Evolutionary conservation across 2,113 vertebrate genomes (phyloP).

Genomic region (Plecotus auritus): DNA sequence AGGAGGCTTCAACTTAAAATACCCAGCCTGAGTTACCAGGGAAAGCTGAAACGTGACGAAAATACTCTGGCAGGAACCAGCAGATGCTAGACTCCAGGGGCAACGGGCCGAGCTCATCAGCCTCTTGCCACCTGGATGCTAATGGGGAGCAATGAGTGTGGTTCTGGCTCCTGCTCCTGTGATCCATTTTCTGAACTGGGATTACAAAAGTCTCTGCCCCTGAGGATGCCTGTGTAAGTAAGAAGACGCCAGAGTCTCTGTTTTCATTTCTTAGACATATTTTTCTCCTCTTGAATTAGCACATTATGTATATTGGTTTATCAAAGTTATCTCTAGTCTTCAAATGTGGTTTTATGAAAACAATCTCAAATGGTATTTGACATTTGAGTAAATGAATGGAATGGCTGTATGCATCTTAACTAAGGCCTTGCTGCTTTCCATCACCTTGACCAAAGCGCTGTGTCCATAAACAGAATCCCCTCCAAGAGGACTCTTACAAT

Average conservation of each 20-base stretch:
- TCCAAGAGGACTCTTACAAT: neutral
- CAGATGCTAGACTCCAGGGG: neutral
- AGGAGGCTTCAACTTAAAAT: neutral
- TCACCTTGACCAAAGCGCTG: neutral
- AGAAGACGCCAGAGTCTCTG: neutral
- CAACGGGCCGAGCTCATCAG: neutral
- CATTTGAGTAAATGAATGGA: neutral
- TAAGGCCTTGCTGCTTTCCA: neutral
- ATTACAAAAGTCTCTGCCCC: neutral
- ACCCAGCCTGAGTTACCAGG: fast-evolving
- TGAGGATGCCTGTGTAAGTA: fast-evolving
- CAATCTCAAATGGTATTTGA: neutral
- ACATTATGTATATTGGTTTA: neutral
- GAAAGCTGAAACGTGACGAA: neutral
- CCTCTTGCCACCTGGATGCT: neutral
- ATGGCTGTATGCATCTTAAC: fast-evolving
- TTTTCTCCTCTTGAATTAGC: neutral
- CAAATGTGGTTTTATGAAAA: neutral
- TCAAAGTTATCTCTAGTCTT: neutral
- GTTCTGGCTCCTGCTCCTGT: neutral
- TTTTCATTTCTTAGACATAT: neutral
- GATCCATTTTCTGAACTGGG: neutral
- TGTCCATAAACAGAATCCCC: neutral
- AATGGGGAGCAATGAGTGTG: neutral
- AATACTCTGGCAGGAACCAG: neutral